These are phyloP conservation scores for Hippocampus barbouri DNA, from an alignment of 2,113 vertebrate genomes.

Conservation along the genomic window DNA sequence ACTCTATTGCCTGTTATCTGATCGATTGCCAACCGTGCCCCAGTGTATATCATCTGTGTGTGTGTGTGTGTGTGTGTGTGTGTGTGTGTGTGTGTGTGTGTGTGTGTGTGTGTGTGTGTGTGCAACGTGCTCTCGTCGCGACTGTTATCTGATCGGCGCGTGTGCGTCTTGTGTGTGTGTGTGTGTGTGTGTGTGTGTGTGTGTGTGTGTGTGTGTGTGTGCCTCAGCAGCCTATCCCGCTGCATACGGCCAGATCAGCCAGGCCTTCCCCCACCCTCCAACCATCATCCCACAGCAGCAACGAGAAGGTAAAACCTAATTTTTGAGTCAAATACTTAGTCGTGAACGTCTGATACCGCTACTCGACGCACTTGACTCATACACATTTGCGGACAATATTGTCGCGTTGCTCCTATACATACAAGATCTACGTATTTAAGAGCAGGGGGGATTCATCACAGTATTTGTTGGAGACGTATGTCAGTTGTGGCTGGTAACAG, in stretches of 20 bases:
- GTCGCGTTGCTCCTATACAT: no score
- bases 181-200: slow-evolving; percentile 79
- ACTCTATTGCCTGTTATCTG: slow-evolving; percentile 60
- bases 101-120: slow-evolving; percentile 18
- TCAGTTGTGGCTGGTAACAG: background rate
- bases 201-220: slow-evolving; percentile 79
- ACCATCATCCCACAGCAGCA: slow-evolving; percentile 98
- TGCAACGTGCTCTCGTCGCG: slow-evolving; percentile 24
- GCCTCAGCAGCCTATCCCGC: slow-evolving; percentile 96
- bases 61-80: slow-evolving; percentile 31
- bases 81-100: slow-evolving; percentile 58
- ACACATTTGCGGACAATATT: background rate
- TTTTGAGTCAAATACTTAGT: slow-evolving; percentile 4
- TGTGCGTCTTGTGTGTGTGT: slow-evolving; percentile 77
- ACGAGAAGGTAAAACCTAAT: slow-evolving; percentile 87
- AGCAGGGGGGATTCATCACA: background rate
- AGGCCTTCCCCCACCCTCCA: slow-evolving; percentile 97
- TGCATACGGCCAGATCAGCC: slow-evolving; percentile 98
- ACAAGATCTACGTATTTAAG: background rate
- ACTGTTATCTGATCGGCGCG: slow-evolving; percentile 64
- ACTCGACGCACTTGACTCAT: background rate
- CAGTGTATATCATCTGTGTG: slow-evolving; percentile 61
- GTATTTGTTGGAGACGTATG: background rate
- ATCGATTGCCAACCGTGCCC: slow-evolving; percentile 55
- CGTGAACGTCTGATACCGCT: background rate